Evolutionary conservation across 2,888 invertebrate genomes (phyloP), one percentile per base, ranked within the genome.

Genomic region (Cecidostiba fungosa): DNA sequence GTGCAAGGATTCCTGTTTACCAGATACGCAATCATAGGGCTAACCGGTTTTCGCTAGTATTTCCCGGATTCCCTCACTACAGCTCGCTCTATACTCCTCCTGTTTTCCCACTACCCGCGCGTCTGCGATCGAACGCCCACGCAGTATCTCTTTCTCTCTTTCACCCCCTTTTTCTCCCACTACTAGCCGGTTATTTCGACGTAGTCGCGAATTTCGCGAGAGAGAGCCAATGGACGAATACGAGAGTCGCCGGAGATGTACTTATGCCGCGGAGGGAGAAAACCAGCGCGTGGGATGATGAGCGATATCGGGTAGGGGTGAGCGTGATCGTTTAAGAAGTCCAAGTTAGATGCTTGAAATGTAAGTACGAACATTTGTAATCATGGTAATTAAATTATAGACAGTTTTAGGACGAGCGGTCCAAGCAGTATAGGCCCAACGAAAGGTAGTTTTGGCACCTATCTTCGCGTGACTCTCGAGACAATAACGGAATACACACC

Each of bases 201-300:
- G 72, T 23, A 36, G 39, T 72, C 39, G 72, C 23, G 39, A 12
- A 72, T 72, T 32, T 39, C 43, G 72, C 72, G 39, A n/a, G 32
- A n/a, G 50, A n/a, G 54, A 79, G 78, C 78, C 69, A 79, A 79
- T 50, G 66, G 29, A 43, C 78, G 54, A 47, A 32, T 77, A 19
- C 36, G n/a, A 59, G 47, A 59, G 23, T 36, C 39, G 66, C 59
- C 26, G 54, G 54, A n/a, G 6, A 59, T 59, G 54, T 59, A 50
- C 39, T n/a, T 32, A 14, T 12, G 5, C 12, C 4, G 1, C 10
- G 59, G 10, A 8, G 10, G 59, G 39, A 39, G 19, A n/a, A 23
- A 78, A 78, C 69, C n/a, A 43, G 19, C 69, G 78, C 69, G 78
- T 69, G 69, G 78, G 69, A 79, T 3, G 78, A 69, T 36, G 36